Percentiles rank a stretch among this genome's conserved stretches.
Conservation (phyloP, 2,113 vertebrate genomes). For the Fregetta grallaria region DNA sequence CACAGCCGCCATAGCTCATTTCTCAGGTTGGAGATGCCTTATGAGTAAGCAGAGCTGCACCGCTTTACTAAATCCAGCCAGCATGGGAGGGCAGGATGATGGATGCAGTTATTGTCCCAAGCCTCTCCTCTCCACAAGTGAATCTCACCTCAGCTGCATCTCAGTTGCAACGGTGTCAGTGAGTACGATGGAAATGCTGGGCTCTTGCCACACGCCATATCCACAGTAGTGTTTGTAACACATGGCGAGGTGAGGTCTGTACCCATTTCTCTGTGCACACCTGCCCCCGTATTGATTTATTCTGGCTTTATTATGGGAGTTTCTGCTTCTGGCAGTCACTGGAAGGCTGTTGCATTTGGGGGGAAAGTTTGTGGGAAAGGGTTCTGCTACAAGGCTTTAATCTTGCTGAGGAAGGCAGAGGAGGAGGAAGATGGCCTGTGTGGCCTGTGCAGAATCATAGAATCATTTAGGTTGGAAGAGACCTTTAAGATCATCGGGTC, state of each 20-base stretch:
- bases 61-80: not conserved
- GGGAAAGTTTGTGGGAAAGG: not conserved
- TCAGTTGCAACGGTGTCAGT: not conserved
- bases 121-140: not conserved
- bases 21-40: not conserved
- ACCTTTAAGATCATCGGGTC: too few relatives aligned
- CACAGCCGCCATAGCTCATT: not conserved
- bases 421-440: not conserved
- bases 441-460: not conserved
- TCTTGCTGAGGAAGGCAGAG: not conserved
- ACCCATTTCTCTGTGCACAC: not conserved
- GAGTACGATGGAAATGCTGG: not conserved
- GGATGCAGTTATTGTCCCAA: not conserved
- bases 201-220: accelerated
- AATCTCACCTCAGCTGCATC: not conserved
- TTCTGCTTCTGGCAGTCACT: not conserved
- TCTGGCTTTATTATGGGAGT: not conserved
- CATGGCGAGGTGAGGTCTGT: not conserved
- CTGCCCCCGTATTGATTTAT: not conserved
- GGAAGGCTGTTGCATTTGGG: not conserved
- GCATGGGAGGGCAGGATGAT: not conserved
- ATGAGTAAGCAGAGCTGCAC: not conserved
- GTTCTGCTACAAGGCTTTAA: not conserved
- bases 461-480: too few relatives aligned
- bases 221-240: not conserved